A percentile compares a stretch with the other conserved stretches of the same genome.
Evolutionary conservation across 2,888 invertebrate genomes (phyloP).

Genomic region (Silvanus unidentatus): DNA sequence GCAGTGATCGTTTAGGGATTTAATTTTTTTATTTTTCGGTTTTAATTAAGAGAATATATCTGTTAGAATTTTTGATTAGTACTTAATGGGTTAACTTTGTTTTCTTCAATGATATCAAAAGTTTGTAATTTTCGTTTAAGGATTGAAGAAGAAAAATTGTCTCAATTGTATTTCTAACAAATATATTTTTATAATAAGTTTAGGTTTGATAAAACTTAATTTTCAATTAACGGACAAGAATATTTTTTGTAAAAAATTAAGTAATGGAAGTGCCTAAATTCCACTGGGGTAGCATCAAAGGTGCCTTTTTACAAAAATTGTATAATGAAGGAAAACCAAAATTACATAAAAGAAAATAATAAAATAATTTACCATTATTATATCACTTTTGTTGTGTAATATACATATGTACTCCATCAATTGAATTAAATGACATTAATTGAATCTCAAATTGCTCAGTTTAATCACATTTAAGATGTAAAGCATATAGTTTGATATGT

Average conservation of each 20-base stretch:
- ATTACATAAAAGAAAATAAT: slow-evolving; percentile 6
- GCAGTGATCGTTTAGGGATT: slow-evolving; percentile 1
- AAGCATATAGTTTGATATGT: neutral
- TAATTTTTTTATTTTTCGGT: slow-evolving; percentile 3
- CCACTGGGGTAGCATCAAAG: slow-evolving; percentile 21
- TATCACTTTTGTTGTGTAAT: neutral
- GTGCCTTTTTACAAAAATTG: slow-evolving; percentile 20
- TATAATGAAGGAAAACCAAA: slow-evolving; percentile 2
- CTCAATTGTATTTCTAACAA: no score
- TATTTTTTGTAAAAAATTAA: no score
- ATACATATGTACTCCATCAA: no score
- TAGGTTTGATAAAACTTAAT: no score
- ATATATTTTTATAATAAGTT: no score
- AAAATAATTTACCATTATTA: neutral
- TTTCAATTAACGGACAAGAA: no score
- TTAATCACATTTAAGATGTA: no score
- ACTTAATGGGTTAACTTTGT: neutral
- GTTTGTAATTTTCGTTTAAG: no score
- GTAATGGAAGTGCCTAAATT: no score
- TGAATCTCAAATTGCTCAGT: no score
- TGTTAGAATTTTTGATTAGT: neutral
- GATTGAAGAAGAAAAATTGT: no score
- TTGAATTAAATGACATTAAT: no score
- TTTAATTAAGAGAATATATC: neutral
- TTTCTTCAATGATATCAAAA: neutral